Base-by-base conservation (phyloP, 1,140 invertebrate genomes). In the Drosophila bocki region DNA sequence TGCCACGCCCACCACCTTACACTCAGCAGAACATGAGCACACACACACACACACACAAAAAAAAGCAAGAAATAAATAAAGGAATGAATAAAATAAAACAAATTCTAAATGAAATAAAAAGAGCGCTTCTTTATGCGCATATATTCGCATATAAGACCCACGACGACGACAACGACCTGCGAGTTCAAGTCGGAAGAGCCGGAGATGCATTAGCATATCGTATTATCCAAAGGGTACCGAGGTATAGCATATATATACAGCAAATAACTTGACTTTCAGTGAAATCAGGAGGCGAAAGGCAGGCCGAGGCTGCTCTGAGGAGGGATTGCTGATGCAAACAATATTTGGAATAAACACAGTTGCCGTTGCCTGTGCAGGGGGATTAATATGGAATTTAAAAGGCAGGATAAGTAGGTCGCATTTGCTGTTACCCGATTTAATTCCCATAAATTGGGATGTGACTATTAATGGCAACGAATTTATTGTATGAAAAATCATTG, bases 61-160 rank as follows among this genome's bases (percentile, higher is more conserved):
- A 37, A 33, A 29, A 15, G 17, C 3, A 42, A 12, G 7, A 13
- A 11, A 42, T 35, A 45, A 68, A 39, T 42, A 50, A 50, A 22
- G 17, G 33, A 17, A 45, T 19, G 37, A 71, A 72, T 48, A 41
- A 59, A 72, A 71, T 72, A 72, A 71, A 58, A 50, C 42, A 58
- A 72, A 71, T 72, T 70, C 35, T 50, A 71, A 72, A 72, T 72
- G 67, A 71, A 71, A 71, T 59, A 72, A 72, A 50, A 64, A 41
- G 29, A 47, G n/a, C 26, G 32, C 7, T 56, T 56, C 26, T 48
- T 53, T 58, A 67, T 71, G 42, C 68, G 64, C 65, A 70, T 58
- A 70, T 35, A 70, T 44, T 69, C 39, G 17, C 48, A 35, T 42
- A 51, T 42, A 51, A 26, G 33, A 26, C 29, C 9, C 12, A n/a